phyloP scores from a whole-genome alignment of 1,140 invertebrate genomes.

The Pseudomyrmex dendroicus region DNA sequence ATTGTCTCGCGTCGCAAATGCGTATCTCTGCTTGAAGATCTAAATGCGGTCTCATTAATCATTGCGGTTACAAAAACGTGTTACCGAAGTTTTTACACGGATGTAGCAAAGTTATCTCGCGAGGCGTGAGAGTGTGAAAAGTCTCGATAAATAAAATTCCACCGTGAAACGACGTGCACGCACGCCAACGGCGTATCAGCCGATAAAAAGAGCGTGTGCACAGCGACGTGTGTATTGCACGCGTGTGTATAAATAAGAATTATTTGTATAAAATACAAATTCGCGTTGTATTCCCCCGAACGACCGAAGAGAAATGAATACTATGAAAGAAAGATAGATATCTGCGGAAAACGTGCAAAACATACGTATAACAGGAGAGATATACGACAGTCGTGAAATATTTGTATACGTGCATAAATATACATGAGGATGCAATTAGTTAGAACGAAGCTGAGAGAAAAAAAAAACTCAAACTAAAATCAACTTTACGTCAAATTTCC shows the following conservation, averaged over 20 bases:
- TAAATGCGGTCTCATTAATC: slow-evolving; percentile 49
- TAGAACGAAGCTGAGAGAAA: no score
- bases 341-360: not conserved
- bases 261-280: slow-evolving; percentile 40
- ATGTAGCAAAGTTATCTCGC: slow-evolving; percentile 40
- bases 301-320: not conserved
- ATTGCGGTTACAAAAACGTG: slow-evolving; percentile 54
- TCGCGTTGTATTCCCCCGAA: not conserved
- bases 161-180: slow-evolving; percentile 79
- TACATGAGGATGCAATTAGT: slow-evolving; percentile 25
- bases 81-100: slow-evolving; percentile 38
- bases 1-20: not conserved
- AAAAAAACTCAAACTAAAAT: no score
- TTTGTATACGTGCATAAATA: slow-evolving; percentile 11
- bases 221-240: not conserved
- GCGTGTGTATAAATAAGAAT: slow-evolving; percentile 32
- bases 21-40: slow-evolving; percentile 26
- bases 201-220: slow-evolving; percentile 65
- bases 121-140: slow-evolving; percentile 64
- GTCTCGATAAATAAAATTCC: slow-evolving; percentile 81
- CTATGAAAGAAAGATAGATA: slow-evolving; percentile 1
- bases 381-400: not conserved
- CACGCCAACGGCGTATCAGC: slow-evolving; percentile 83
- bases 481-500: no score
- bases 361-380: not conserved